Evolutionary conservation across 2,888 invertebrate species (phyloP).

Genomic region (Dryobota labecula): DNA sequence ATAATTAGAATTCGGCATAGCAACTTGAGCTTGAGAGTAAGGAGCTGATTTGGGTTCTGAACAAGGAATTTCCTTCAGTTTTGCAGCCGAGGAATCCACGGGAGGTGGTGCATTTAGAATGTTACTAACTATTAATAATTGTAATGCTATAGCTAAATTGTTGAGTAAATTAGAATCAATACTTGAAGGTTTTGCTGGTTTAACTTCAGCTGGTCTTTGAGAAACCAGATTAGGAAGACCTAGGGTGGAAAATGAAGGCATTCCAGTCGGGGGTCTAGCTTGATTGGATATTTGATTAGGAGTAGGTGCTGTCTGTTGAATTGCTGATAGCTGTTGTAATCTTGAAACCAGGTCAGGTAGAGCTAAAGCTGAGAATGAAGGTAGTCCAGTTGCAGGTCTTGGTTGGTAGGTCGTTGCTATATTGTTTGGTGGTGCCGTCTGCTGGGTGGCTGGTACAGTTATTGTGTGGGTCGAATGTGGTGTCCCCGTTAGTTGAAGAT

Average conservation of each 20-base stretch:
- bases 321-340: conserved; percentile 24
- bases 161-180: conserved; percentile 79
- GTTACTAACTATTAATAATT: conserved; percentile 81
- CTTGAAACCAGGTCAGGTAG: conserved; percentile 44
- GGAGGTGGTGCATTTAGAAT: conserved; percentile 74
- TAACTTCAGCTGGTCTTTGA: conserved; percentile 1
- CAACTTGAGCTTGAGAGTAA: conserved; percentile 25
- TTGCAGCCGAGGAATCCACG: background rate
- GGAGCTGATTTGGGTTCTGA: background rate
- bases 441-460: conserved; percentile 20
- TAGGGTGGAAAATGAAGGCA: conserved; percentile 25
- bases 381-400: conserved; percentile 26
- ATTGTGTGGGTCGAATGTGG: conserved; percentile 27
- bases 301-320: conserved; percentile 12
- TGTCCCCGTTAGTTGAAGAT: conserved; percentile 54
- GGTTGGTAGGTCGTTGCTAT: conserved; percentile 19
- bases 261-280: conserved; percentile 10
- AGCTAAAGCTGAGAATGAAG: conserved; percentile 42
- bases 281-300: conserved; percentile 18
- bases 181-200: conserved; percentile 17
- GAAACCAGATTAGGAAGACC: conserved; percentile 39
- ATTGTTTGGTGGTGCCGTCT: conserved; percentile 3
- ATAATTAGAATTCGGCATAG: conserved; percentile 63
- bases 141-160: conserved; percentile 84
- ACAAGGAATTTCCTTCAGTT: conserved; percentile 21